These are phyloP conservation scores for Phyllotreta cruciferae DNA, from an alignment of 2,888 invertebrate genomes.

Conservation along the genomic window DNA sequence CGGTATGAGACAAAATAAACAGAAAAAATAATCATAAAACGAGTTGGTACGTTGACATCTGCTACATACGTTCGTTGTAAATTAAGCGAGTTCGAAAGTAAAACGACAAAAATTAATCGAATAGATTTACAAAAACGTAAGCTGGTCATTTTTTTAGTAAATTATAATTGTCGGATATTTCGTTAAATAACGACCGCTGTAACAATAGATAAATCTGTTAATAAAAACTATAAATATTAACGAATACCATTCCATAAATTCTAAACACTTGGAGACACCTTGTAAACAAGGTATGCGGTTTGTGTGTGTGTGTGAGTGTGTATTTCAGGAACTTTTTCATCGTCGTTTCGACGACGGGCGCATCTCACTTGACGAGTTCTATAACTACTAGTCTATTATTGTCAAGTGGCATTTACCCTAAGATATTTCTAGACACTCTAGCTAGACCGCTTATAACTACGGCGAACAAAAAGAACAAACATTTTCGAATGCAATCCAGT, in stretches of 20 bases:
- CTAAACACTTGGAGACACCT: not conserved
- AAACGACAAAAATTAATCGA: no score
- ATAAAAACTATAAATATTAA: not conserved
- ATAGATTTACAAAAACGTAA: no score
- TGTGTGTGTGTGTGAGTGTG: not conserved
- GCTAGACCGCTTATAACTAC: conserved; percentile 48
- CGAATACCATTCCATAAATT: not conserved
- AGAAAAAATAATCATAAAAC: conserved; percentile 23
- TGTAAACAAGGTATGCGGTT: conserved; percentile 15
- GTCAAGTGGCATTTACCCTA: conserved; percentile 58
- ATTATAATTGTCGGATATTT: no score
- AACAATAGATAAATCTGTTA: no score
- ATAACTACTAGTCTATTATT: conserved; percentile 42
- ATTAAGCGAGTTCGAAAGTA: no score
- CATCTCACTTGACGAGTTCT: conserved; percentile 24
- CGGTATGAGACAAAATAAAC: conserved; percentile 24
- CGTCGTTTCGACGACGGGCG: conserved; percentile 2
- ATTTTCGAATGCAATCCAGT: conserved; percentile 51
- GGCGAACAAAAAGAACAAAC: conserved; percentile 37
- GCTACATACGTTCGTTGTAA: not conserved
- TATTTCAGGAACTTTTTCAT: conserved; percentile 27
- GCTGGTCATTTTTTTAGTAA: no score
- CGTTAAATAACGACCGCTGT: no score
- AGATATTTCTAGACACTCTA: conserved; percentile 58
- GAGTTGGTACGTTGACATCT: conserved; percentile 27